Conservation (phyloP, 2,113 vertebrate species). For the Gila orcuttii region DNA sequence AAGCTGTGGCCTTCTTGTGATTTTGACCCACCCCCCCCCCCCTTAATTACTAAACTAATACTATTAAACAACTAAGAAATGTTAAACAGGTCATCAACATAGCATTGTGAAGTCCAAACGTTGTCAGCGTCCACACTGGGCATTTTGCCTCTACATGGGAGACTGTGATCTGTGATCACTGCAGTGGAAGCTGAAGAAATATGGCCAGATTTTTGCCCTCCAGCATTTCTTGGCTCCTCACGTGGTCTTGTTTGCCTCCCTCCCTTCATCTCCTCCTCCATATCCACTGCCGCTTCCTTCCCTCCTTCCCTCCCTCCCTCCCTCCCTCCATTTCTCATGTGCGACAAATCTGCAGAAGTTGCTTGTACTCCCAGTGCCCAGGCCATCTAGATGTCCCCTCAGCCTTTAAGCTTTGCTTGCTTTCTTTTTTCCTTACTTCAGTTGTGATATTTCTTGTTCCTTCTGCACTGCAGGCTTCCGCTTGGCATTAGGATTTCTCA, state of each 20-base stretch:
- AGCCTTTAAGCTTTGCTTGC: slow-evolving; percentile 11
- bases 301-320: not conserved
- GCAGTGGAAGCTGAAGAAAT: slow-evolving; percentile 50
- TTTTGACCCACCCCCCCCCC: too few species aligned
- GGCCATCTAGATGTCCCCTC: slow-evolving; percentile 15
- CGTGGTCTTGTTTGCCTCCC: not conserved
- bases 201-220: slow-evolving; percentile 56
- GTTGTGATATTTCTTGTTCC: slow-evolving; percentile 23
- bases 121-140: slow-evolving; percentile 25
- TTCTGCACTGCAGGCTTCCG: slow-evolving; percentile 3
- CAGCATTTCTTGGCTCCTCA: slow-evolving; percentile 36
- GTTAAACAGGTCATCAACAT: not conserved
- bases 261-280: slow-evolving; percentile 9
- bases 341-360: slow-evolving; percentile 43
- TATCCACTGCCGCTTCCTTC: not conserved
- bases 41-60: not conserved
- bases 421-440: slow-evolving; percentile 8
- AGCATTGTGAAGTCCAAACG: not conserved
- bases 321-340: not conserved
- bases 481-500: slow-evolving; percentile 22
- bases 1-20: too few species aligned
- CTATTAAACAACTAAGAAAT: not conserved
- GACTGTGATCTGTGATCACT: slow-evolving; percentile 45
- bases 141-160: slow-evolving; percentile 15
- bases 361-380: not conserved